Evolutionary conservation across 1,140 invertebrate species (phyloP), one percentile per base, ranked within the genome.

Genomic region (Pygmarrhopalites habei): DNA sequence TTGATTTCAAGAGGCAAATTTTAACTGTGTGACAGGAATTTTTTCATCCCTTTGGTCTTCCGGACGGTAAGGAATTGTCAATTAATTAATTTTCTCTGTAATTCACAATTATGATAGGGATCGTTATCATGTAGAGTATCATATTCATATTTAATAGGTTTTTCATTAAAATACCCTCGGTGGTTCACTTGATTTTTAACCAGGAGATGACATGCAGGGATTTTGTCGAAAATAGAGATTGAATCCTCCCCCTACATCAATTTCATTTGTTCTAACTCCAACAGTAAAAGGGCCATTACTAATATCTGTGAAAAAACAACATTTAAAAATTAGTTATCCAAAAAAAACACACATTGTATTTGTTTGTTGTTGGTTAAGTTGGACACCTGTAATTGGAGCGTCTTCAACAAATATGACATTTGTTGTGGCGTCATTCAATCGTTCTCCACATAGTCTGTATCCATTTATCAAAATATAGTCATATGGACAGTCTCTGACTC

Each of bases 401-500:
- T 86, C 83, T 47, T 79, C 73, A 26, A 80, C 81, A 68, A 84
- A 85, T 71, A 86, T 80, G 30, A 46, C 44, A 44, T 39, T 56
- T 4, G 79, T 70, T 1, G 79, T 77, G 15, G 82, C 85, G 73
- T 87, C 86, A 71, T 88, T 88, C 1, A 89, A 77, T n/a, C 82
- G 77, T 56, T 86, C 83, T 0, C 86, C 86, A 70, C 86, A 88
- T 5, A 88, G 75, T 61, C 86, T 76, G 12, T 82, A 79, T 17
- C 83, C 83, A 63, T 84, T 81, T 55, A 87, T 77, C 1, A 85
- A 74, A 26, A 89, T 77, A 73, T 83, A 89, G 71, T 88, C 86
- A 58, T 82, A 81, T 0, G 85, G 85, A 71, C 86, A 88, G 72
- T 86, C 84, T 66, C 83, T 80, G 58, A 85, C 80, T 56, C 86